Conservation (phyloP, 2,113 vertebrate genomes). For the Coptodon rendalli region DNA sequence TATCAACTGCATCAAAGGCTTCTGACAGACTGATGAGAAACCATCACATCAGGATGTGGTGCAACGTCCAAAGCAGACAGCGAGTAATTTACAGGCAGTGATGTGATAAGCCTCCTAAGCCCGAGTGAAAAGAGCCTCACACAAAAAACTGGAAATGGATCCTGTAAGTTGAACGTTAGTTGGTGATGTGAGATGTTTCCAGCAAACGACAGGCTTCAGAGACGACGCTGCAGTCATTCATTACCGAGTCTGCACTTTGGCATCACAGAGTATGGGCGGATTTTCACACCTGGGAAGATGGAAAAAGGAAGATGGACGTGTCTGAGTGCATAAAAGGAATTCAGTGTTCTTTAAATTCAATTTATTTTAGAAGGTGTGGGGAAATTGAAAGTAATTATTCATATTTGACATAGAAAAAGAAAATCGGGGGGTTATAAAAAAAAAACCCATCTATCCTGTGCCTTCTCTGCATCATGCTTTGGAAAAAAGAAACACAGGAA, state of each 20-base stretch:
- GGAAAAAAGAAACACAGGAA: not conserved
- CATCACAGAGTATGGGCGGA: not conserved
- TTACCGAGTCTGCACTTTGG: not conserved
- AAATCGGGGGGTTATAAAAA: not conserved
- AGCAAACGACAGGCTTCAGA: not conserved
- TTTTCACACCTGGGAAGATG: not conserved
- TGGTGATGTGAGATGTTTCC: not conserved
- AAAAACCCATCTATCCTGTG: not conserved
- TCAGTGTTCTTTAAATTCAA: not conserved
- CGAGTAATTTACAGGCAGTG: not conserved
- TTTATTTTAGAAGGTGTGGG: not conserved
- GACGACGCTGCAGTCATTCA: not conserved
- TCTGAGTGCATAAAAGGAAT: not conserved
- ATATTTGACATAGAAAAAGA: not conserved
- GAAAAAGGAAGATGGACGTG: not conserved
- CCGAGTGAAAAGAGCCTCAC: not conserved
- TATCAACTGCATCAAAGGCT: not conserved
- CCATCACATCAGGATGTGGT: not conserved
- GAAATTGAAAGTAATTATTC: not conserved
- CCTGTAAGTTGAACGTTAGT: not conserved
- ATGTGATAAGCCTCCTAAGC: not conserved
- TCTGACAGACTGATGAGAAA: not conserved
- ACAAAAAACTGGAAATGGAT: not conserved
- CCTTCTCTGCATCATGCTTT: not conserved
- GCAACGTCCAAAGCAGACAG: not conserved